A percentile compares a stretch with the other conserved stretches of the same genome.
phyloP scores from a whole-genome alignment of 2,113 vertebrate species.

The Triplophysa rosa region DNA sequence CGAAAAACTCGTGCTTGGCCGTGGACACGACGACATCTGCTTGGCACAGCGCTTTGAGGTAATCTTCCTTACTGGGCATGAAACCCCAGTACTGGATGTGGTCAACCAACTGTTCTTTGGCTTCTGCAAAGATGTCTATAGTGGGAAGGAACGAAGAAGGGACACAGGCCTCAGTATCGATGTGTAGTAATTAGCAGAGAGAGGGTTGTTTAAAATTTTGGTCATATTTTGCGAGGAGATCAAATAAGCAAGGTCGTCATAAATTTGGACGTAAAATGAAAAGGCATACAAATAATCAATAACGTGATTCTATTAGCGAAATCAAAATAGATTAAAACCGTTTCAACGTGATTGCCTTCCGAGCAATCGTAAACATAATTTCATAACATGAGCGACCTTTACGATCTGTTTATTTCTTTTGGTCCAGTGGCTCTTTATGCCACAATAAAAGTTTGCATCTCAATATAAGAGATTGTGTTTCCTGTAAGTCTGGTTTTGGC shows the following conservation, averaged over 20 bases:
- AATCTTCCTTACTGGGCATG: constrained; percentile 84
- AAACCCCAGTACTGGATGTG: constrained; percentile 90
- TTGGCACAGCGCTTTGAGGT: constrained; percentile 81
- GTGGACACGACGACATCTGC: constrained; percentile 95
- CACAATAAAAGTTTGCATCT: constrained; percentile 65
- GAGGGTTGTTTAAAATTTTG: constrained; percentile 42
- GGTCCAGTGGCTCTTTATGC: constrained; percentile 53
- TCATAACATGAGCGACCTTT: constrained; percentile 63
- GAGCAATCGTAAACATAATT: constrained; percentile 61
- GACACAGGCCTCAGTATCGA: constrained; percentile 37
- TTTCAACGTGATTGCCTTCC: constrained; percentile 71
- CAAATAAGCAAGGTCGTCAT: constrained; percentile 61
- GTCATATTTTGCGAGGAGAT: constrained; percentile 36
- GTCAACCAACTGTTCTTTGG: constrained; percentile 74
- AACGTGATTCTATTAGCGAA: constrained; percentile 66
- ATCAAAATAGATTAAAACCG: constrained; percentile 70
- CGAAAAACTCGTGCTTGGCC: constrained; percentile 95
- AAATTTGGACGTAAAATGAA: constrained; percentile 47
- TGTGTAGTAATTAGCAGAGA: constrained; percentile 40
- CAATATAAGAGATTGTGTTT: constrained; percentile 66
- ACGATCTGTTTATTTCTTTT: constrained; percentile 54
- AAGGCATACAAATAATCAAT: constrained; percentile 64
- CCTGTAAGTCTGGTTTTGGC: constrained; percentile 47
- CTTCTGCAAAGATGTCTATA: constrained; percentile 87
- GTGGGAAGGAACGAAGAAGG: constrained; percentile 59